Evolutionary conservation across 1,140 invertebrate genomes (phyloP), one percentile per base, ranked within the genome.

Genomic region (Trichonephila clavipes): DNA sequence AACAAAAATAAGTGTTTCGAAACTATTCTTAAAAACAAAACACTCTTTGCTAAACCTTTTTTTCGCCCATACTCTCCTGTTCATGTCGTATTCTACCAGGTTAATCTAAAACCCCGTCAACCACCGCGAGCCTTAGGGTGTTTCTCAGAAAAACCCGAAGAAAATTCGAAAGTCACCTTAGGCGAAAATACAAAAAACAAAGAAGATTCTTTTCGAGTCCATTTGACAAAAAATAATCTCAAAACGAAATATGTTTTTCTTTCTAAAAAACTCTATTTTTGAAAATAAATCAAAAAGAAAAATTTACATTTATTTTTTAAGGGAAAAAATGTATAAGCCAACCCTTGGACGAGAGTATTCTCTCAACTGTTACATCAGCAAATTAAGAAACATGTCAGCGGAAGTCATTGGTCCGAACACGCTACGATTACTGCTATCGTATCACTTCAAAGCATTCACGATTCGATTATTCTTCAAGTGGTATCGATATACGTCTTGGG

Each of bases 381-480:
- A 72, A 72, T 72, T 72, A 72, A 28, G 24, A 72, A 72, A 28
- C 69, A 34, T 28, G 69, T 72, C 69, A 72, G 69, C 69, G 69
- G 24, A 72, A 72, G 69, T 72, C 69, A 72, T 14, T 72, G 69
- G 24, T 24, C 69, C 69, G 28, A 34, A 72, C 69, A 66, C 64
- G 12, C 64, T 16, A 34, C 69, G 28, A 72, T 72, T 72, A 40
- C 24, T 24, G 69, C 14, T 72, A 72, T 72, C 14, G 69, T 72
- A 72, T 72, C 69, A 72, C 81, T 83, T 83, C 81, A 83, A 83
- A 83, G 81, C 81, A n/a, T 83, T 83, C 40, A 83, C 44, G 81
- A 83, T 51, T 83, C 81, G 81, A 51, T 83, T 83, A n/a, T 58
- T 83, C 51, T 83, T 83, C 81, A n/a, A 83, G 81, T 44, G 81